Conservation (phyloP, 2,113 vertebrate genomes). For the Sarotherodon lohbergeri region DNA sequence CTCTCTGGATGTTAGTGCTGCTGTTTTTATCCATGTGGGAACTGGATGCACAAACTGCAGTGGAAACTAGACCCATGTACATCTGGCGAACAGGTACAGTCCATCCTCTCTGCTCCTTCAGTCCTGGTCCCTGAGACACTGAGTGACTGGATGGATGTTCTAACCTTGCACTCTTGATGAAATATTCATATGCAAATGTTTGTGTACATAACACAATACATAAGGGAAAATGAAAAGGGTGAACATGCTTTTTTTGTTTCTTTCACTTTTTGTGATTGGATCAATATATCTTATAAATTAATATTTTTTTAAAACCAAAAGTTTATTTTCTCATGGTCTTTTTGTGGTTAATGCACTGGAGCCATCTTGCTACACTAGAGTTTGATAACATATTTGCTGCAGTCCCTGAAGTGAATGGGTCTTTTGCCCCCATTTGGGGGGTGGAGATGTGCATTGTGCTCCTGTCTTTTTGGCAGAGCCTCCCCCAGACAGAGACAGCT, state of each 20-base stretch:
- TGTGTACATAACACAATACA: background rate
- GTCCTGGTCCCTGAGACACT: background rate
- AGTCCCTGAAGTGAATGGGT: constrained; percentile 36
- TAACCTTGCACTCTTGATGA: background rate
- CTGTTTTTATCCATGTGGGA: constrained; percentile 45
- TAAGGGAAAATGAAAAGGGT: background rate
- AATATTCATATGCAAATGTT: constrained; percentile 26
- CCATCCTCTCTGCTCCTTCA: background rate
- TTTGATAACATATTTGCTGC: constrained; percentile 44
- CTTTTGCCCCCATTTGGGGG: background rate
- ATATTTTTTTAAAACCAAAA: background rate
- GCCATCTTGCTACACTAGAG: constrained; percentile 29
- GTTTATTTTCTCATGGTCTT: background rate
- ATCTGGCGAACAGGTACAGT: constrained; percentile 76
- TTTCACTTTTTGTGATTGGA: background rate
- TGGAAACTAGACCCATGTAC: constrained; percentile 66
- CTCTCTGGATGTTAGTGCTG: constrained; percentile 54
- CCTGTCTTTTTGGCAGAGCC: background rate
- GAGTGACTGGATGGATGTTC: background rate
- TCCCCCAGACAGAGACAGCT: background rate
- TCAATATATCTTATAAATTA: background rate
- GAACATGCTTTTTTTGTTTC: background rate
- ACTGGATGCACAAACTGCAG: constrained; percentile 56
- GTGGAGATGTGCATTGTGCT: background rate
- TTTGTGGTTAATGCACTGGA: constrained; percentile 3